These are phyloP conservation scores for Thumatha senex DNA, from an alignment of 2,888 invertebrate genomes.

Conservation along the genomic window DNA sequence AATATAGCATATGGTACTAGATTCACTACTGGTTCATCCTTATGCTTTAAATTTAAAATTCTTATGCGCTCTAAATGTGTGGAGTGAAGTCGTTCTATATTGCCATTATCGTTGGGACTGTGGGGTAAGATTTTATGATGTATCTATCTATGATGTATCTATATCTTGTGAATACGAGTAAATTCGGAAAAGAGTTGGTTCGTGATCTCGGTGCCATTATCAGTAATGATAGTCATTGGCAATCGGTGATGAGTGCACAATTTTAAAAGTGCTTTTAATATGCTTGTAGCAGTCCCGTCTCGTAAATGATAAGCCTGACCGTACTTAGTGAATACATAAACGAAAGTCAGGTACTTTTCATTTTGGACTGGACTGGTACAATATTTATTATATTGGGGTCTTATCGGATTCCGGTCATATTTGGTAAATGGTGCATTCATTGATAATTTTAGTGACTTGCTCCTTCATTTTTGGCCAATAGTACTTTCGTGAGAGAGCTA, in stretches of 20 bases:
- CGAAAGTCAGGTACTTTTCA: constrained; percentile 19
- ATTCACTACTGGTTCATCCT: no score
- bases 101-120: constrained; percentile 27
- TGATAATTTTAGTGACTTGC: not conserved
- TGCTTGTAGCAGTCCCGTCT: constrained; percentile 22
- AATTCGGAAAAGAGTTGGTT: constrained; percentile 25
- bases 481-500: not conserved
- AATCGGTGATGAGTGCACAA: constrained; percentile 22
- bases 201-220: constrained; percentile 19
- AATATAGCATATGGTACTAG: constrained; percentile 23
- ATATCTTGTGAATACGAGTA: constrained; percentile 16
- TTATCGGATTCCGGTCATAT: not conserved
- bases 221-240: constrained; percentile 19
- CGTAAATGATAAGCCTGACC: constrained; percentile 22
- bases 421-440: not conserved
- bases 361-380: constrained; percentile 24
- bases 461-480: no score
- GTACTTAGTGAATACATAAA: constrained; percentile 26
- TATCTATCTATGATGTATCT: no score
- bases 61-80: constrained; percentile 24
- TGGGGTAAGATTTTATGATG: constrained; percentile 24
- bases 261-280: constrained; percentile 21
- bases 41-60: constrained; percentile 10
- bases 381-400: not conserved
- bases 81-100: constrained; percentile 15